Conservation (phyloP, 2,113 vertebrate genomes). For the Electrona antarctica region DNA sequence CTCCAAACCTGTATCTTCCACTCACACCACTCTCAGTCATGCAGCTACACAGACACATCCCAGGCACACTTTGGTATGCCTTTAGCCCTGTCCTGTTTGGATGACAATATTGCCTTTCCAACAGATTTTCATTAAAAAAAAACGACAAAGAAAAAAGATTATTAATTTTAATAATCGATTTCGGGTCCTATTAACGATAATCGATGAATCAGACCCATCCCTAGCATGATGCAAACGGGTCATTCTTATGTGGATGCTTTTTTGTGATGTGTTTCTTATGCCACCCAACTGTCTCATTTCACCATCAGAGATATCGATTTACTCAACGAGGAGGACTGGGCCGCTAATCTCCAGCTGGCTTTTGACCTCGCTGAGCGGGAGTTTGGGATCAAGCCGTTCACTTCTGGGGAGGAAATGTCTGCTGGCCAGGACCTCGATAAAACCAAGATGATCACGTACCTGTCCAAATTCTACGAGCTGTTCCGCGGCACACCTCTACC, state of each 20-base stretch:
- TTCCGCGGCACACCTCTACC: conserved; percentile 87
- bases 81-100: too few relatives aligned
- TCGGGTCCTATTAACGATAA: too few relatives aligned
- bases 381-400: conserved; percentile 89
- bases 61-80: too few relatives aligned
- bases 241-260: neutral
- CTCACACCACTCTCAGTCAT: too few relatives aligned
- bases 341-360: conserved; percentile 89
- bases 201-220: too few relatives aligned
- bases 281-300: conserved; percentile 8
- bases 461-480: conserved; percentile 96
- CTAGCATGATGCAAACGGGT: too few relatives aligned
- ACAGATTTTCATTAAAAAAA: too few relatives aligned
- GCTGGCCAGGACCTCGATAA: conserved; percentile 84
- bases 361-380: conserved; percentile 90
- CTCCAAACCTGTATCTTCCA: too few relatives aligned
- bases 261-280: conserved; percentile 2
- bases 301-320: conserved; percentile 87
- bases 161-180: too few relatives aligned
- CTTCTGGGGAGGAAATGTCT: conserved; percentile 84
- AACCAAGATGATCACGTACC: conserved; percentile 88
- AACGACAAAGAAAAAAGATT: too few relatives aligned
- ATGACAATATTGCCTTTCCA: too few relatives aligned
- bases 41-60: too few relatives aligned
- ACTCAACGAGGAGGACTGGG: conserved; percentile 84